Evolutionary conservation across 2,113 vertebrate species (phyloP), one percentile per base, ranked within the genome.

Genomic region (Steatornis caripensis): DNA sequence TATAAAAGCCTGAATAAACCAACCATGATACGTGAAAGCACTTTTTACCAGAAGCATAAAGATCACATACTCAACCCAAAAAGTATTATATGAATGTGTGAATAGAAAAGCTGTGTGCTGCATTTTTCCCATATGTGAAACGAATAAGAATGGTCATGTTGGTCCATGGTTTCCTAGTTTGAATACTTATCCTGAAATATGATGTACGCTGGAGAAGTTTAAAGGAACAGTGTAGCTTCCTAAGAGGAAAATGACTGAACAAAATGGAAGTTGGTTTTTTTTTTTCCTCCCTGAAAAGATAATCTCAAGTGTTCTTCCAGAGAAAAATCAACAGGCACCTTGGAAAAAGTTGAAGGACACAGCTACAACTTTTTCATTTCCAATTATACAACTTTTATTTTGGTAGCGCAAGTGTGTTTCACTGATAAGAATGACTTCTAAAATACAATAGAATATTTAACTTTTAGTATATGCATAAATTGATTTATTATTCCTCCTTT

Each of bases 321-420:
- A 81, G 43, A 41, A 87, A 58, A 92, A 48, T 65, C 53, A 90
- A 78, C 72, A 78, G 54, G 21, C 27, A 84, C 78, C 69, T 93
- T 84, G 45, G 76, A 93, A 93, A 85, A 95, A 89, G 69, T 78
- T 95, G 91, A 95, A 94, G 94, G 94, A 88, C 75, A 71, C 41
- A 51, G 53, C 15, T 76, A 7, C 85, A 93, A 95, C 90, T 95
- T 95, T 95, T 88, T 89, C 26, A 64, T 96, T 97, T 97, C 66
- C 83, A 79, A 80, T 96, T 95, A 79, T 53, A n/a, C 29, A 91
- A 94, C 74, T 95, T 95, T 92, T 96, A 86, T 92, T 96, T 95
- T 90, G 68, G 84, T 84, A 94, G 65, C 96, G 65, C 93, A 95
- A 97, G 85, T 96, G 95, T 80, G 72, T 95, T 96, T 96, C 69